Evolutionary conservation across 2,797 vertebrate species (phyloP).

Genomic region (Tinamus major): DNA sequence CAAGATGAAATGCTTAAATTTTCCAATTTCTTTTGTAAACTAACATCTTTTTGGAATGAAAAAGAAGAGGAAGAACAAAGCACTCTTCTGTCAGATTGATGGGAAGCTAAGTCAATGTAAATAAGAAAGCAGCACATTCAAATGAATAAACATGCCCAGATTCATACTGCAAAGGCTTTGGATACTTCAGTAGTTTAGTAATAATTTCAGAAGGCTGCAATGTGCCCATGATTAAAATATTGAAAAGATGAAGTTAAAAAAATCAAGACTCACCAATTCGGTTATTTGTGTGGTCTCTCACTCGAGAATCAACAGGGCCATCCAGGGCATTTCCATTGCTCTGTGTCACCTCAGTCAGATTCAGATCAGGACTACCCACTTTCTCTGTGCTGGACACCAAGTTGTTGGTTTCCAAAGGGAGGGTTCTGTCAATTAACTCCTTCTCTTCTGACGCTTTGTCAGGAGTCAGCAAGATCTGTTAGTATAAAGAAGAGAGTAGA

Average conservation of each 20-base stretch:
- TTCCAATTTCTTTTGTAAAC: not conserved
- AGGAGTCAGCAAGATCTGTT: not conserved
- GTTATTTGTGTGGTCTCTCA: slow-evolving; percentile 77
- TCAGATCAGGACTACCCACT: not conserved
- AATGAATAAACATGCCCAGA: not conserved
- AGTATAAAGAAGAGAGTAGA: not conserved
- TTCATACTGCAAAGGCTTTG: not conserved
- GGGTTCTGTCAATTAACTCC: not conserved
- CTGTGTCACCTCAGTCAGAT: not conserved
- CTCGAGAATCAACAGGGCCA: slow-evolving; percentile 1
- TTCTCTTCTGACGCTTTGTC: slow-evolving; percentile 19
- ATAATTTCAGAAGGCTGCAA: not conserved
- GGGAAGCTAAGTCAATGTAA: not conserved
- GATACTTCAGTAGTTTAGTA: not conserved
- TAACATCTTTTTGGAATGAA: not conserved
- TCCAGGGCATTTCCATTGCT: slow-evolving; percentile 35
- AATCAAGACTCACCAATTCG: slow-evolving; percentile 73
- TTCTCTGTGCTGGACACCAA: slow-evolving; percentile 38
- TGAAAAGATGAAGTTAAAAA: not conserved
- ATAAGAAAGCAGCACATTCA: not conserved
- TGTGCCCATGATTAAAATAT: not conserved
- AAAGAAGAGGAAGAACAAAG: not conserved
- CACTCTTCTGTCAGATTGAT: not conserved
- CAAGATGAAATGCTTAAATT: not conserved
- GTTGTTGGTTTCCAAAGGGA: slow-evolving; percentile 52